Evolutionary conservation across 2,888 invertebrate species (phyloP), one percentile per base, ranked within the genome.

Genomic region (Heliconius erato): DNA sequence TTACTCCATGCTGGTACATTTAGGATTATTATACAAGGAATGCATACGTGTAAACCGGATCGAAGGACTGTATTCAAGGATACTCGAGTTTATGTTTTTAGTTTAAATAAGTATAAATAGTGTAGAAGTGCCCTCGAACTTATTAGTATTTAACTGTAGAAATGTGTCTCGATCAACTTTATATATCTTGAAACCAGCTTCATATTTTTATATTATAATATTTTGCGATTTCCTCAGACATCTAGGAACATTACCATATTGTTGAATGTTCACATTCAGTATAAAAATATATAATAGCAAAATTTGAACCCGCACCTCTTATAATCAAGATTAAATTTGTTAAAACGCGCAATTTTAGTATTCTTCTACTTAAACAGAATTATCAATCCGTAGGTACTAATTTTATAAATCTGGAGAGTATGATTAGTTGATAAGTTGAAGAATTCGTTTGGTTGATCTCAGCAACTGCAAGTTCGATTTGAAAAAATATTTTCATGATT

Each of bases 31-130:
- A 69, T 65, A 11, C 71, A 26, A 67, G 59, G 16, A 77, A 71
- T 65, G 63, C n/a, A 76, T 59, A 74, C 74, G 59, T 69, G 77
- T 74, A 80, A 81, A 81, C 81, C 81, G 71, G 77, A 77, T 81
- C 44, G 81, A 65, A 71, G 65, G 32, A 77, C 71, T 65, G 26
- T 40, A 65, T 44, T 26, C 28, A 26, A 65, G 68, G 32, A 35
- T 71, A n/a, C 59, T 76, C 40, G 59, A 68, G 49, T 54, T 40
- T 76, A 63, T 59, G n/a, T 63, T 76, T 76, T 63, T 40, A 59
- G n/a, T 32, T 74, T 0, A 63, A 63, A 76, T 63, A 63, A 26
- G 16, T 26, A 9, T 14, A 40, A 59, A 35, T 26, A 40, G 35
- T 67, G 40, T 40, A 40, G 40, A 28, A 6, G 67, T 67, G 32